phyloP scores from a whole-genome alignment of 1,140 invertebrate species.

The Anagrus nilaparvatae region DNA sequence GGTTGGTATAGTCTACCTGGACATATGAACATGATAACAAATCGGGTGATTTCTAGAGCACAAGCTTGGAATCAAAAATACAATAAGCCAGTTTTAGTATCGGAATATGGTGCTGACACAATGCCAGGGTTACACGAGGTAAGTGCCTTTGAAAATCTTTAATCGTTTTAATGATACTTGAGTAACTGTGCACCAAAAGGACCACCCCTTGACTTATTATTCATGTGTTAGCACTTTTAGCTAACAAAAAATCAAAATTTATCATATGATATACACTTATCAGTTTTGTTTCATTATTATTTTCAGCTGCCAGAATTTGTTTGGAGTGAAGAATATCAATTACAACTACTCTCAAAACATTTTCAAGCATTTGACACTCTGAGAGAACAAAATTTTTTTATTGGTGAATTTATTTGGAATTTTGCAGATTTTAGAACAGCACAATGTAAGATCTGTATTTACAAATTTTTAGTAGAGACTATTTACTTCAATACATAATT shows the following conservation, averaged over 20 bases:
- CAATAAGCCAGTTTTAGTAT: slow-evolving; percentile 85
- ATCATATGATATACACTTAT: too few relatives aligned
- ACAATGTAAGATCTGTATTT: slow-evolving; percentile 47
- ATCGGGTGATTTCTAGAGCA: slow-evolving; percentile 67
- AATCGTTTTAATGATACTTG: too few relatives aligned
- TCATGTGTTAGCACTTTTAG: too few relatives aligned
- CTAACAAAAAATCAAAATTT: too few relatives aligned
- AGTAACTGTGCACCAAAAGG: too few relatives aligned
- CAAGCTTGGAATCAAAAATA: slow-evolving; percentile 67
- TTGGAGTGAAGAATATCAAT: slow-evolving; percentile 94
- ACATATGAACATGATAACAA: slow-evolving; percentile 61
- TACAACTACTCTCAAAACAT: slow-evolving; percentile 69
- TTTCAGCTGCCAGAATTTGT: slow-evolving; percentile 73
- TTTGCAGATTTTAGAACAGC: slow-evolving; percentile 82
- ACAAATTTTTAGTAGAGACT: not conserved
- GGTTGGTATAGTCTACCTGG: slow-evolving; percentile 87
- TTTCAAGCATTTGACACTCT: slow-evolving; percentile 84
- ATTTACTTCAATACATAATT: too few relatives aligned
- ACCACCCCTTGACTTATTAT: too few relatives aligned
- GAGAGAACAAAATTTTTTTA: slow-evolving; percentile 67
- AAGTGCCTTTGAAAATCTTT: too few relatives aligned
- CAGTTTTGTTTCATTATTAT: too few relatives aligned
- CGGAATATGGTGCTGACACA: slow-evolving; percentile 93
- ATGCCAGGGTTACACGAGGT: slow-evolving; percentile 71
- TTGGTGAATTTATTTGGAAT: slow-evolving; percentile 98